Percentiles rank a stretch among this genome's conserved stretches.
Conservation (phyloP, 2,113 vertebrate species). For the Cranoglanis bouderius region DNA sequence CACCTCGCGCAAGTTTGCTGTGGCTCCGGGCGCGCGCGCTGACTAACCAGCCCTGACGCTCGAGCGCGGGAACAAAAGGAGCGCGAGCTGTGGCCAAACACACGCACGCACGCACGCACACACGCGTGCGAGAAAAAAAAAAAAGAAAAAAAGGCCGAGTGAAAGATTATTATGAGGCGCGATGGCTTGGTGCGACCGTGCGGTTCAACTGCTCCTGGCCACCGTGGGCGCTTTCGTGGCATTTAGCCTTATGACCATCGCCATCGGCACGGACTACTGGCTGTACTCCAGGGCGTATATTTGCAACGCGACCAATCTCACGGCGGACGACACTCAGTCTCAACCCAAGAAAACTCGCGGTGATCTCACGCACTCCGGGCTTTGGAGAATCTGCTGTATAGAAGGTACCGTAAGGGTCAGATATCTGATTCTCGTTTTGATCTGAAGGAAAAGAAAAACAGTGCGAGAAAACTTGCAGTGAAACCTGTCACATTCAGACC, state of each 20-base stretch:
- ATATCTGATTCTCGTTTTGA: not conserved
- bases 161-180: conserved; percentile 82
- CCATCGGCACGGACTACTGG: conserved; percentile 98
- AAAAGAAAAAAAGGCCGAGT: conserved; percentile 1
- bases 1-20: conserved; percentile 40
- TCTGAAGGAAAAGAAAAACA: conserved; percentile 1
- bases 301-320: conserved; percentile 91
- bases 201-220: conserved; percentile 94
- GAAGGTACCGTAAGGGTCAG: conserved; percentile 80
- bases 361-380: conserved; percentile 92
- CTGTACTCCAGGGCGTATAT: conserved; percentile 93
- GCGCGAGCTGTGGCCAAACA: conserved; percentile 34
- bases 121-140: conserved; percentile 51
- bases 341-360: conserved; percentile 80
- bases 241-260: conserved; percentile 97
- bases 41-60: conserved; percentile 18
- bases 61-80: conserved; percentile 40
- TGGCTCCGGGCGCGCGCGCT: conserved; percentile 37
- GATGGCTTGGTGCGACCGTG: conserved; percentile 86
- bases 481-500: not conserved
- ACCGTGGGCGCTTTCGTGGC: conserved; percentile 93
- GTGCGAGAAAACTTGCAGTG: conserved; percentile 18
- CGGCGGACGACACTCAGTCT: conserved; percentile 78
- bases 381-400: conserved; percentile 95
- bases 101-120: not conserved